Conservation (phyloP, 92 coral and sea anemone genomes). For the Anthopleura xanthogrammica region DNA sequence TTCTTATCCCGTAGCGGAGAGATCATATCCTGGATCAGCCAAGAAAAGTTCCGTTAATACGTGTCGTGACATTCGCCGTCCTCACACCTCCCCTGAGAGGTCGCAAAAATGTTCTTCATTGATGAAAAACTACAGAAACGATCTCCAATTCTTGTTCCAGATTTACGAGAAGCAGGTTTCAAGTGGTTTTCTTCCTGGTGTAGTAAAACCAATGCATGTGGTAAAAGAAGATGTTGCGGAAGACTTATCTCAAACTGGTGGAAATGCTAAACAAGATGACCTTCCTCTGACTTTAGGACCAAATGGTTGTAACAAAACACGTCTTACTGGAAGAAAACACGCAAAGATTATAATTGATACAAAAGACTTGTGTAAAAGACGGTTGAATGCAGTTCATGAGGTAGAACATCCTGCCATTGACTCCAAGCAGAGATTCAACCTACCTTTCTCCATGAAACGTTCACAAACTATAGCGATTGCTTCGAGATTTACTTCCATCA, state of each 20-base stretch:
- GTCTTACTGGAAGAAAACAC: background rate
- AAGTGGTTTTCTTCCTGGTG: background rate
- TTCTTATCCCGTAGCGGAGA: background rate
- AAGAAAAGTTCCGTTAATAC: too few species aligned
- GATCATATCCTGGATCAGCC: background rate
- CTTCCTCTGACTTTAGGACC: background rate
- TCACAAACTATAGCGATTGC: background rate
- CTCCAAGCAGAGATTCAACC: background rate
- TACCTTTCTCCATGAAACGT: background rate
- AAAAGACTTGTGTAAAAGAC: background rate
- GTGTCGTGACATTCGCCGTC: background rate
- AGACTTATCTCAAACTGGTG: too few species aligned
- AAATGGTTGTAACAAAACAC: background rate
- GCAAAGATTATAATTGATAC: background rate
- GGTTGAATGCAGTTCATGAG: background rate
- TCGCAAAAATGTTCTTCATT: background rate
- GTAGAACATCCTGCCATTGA: too few species aligned
- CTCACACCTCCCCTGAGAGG: background rate
- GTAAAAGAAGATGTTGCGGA: too few species aligned
- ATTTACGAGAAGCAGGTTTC: background rate
- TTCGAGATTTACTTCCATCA: background rate
- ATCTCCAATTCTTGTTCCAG: background rate
- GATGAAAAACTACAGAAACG: background rate
- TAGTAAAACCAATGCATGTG: background rate
- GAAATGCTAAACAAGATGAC: background rate